phyloP scores from a whole-genome alignment of 2,888 invertebrate genomes.

The Melanchra persicariae region DNA sequence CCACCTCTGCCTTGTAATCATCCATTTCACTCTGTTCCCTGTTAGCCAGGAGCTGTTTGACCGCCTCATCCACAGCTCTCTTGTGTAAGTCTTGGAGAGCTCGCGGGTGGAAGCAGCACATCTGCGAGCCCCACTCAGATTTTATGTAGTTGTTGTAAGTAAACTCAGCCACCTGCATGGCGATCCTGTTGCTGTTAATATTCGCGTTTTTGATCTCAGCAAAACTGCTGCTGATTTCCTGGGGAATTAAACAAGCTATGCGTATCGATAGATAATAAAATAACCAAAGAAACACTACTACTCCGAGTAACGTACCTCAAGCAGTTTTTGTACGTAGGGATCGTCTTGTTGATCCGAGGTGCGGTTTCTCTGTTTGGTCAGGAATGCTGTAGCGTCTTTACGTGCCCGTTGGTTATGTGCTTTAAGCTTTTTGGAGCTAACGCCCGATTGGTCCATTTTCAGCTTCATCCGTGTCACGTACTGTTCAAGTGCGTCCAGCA shows the following conservation, averaged over 20 bases:
- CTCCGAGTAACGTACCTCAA: slow-evolving; percentile 40
- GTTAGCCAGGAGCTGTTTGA: slow-evolving; percentile 46
- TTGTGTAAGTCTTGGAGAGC: slow-evolving; percentile 48
- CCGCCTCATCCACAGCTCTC: slow-evolving; percentile 18
- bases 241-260: slow-evolving; percentile 14
- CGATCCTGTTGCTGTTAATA: slow-evolving; percentile 56
- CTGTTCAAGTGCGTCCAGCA: slow-evolving; percentile 38
- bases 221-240: slow-evolving; percentile 56
- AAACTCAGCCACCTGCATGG: slow-evolving; percentile 58
- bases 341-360: slow-evolving; percentile 43
- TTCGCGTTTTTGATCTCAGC: slow-evolving; percentile 57
- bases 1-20: slow-evolving; percentile 42
- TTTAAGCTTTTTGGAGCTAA: slow-evolving; percentile 50
- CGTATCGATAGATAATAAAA: neutral
- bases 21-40: slow-evolving; percentile 36
- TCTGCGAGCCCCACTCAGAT: slow-evolving; percentile 56
- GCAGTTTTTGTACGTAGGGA: slow-evolving; percentile 35
- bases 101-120: slow-evolving; percentile 58
- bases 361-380: slow-evolving; percentile 46
- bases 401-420: slow-evolving; percentile 50
- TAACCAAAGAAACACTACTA: neutral
- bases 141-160: slow-evolving; percentile 57
- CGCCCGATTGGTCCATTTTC: slow-evolving; percentile 22
- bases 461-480: slow-evolving; percentile 45
- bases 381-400: slow-evolving; percentile 39